Conservation (phyloP, 2,888 invertebrate genomes). For the Netelia virgata region DNA sequence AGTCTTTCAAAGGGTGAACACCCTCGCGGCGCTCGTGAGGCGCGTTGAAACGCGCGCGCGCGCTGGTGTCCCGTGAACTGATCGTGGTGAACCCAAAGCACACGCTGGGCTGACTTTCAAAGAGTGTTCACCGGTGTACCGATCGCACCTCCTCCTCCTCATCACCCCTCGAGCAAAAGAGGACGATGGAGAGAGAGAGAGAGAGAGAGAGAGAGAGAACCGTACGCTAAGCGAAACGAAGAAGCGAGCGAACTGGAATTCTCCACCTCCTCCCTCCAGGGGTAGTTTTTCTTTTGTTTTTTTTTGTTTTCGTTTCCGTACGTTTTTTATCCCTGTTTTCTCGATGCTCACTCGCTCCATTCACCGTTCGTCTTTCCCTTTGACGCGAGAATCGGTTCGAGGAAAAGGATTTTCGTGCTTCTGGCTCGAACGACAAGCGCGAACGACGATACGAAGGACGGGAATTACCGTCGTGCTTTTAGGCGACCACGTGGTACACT, state of each 20-base stretch:
- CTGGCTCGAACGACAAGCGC: background rate
- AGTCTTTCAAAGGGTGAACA: conserved; percentile 52
- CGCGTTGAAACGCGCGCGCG: background rate
- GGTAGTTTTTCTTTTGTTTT: conserved; percentile 14
- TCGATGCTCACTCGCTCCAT: background rate
- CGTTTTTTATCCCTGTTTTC: conserved; percentile 17
- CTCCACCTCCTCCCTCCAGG: conserved; percentile 5
- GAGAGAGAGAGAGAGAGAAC: conserved; percentile 1
- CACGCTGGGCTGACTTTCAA: conserved; percentile 52
- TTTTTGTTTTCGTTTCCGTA: conserved; percentile 19
- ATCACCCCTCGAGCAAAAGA: conserved; percentile 15
- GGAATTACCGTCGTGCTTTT: background rate
- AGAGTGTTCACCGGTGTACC: conserved; percentile 24
- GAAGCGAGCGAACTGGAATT: conserved; percentile 1
- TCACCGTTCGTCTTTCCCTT: conserved; percentile 35
- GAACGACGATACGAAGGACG: conserved; percentile 23
- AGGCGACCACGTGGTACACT: background rate
- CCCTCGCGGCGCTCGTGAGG: conserved; percentile 14
- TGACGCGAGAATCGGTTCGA: conserved; percentile 47
- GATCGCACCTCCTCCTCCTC: conserved; percentile 9
- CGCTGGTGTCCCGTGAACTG: conserved; percentile 42
- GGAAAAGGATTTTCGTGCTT: conserved; percentile 45
- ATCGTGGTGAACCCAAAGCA: conserved; percentile 55
- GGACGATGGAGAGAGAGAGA: conserved; percentile 28
- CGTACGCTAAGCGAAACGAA: conserved; percentile 3